Conservation (phyloP, 2,113 vertebrate genomes). For the Perccottus glenii region DNA sequence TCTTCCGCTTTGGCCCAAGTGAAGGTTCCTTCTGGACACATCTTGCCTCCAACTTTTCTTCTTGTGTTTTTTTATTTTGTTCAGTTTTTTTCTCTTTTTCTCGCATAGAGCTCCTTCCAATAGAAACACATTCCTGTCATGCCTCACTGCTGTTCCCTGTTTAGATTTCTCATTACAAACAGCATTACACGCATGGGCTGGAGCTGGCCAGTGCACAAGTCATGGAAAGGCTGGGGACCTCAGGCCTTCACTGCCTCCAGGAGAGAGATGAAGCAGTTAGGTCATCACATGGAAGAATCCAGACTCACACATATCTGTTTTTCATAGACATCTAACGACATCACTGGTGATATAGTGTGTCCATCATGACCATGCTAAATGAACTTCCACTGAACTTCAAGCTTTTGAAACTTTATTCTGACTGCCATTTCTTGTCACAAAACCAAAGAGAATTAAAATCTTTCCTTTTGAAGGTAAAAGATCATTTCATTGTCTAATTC, state of each 20-base stretch:
- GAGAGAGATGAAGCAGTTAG: slow-evolving; percentile 35
- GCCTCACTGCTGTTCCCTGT: slow-evolving; percentile 96
- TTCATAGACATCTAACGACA: not conserved
- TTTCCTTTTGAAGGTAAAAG: slow-evolving; percentile 56
- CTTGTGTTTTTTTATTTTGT: slow-evolving; percentile 53
- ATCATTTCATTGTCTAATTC: slow-evolving; percentile 57
- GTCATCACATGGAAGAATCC: slow-evolving; percentile 11
- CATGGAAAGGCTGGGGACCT: slow-evolving; percentile 68
- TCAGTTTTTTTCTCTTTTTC: slow-evolving; percentile 68
- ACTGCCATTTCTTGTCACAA: slow-evolving; percentile 21
- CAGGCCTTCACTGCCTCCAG: slow-evolving; percentile 48
- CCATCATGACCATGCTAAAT: slow-evolving; percentile 6
- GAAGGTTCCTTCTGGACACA: slow-evolving; percentile 88
- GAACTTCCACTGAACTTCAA: slow-evolving; percentile 30
- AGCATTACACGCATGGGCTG: slow-evolving; percentile 85
- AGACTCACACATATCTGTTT: slow-evolving; percentile 11
- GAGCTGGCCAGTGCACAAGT: slow-evolving; percentile 77
- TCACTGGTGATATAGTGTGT: not conserved
- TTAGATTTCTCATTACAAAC: slow-evolving; percentile 98
- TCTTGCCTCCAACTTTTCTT: slow-evolving; percentile 84
- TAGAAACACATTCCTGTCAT: slow-evolving; percentile 99
- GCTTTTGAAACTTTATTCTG: not conserved
- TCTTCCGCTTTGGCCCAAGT: slow-evolving; percentile 90
- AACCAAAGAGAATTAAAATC: slow-evolving; percentile 41
- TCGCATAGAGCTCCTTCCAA: slow-evolving; percentile 87